Conservation (phyloP, 2,113 vertebrate species). For the Microcebus griseorufus region DNA sequence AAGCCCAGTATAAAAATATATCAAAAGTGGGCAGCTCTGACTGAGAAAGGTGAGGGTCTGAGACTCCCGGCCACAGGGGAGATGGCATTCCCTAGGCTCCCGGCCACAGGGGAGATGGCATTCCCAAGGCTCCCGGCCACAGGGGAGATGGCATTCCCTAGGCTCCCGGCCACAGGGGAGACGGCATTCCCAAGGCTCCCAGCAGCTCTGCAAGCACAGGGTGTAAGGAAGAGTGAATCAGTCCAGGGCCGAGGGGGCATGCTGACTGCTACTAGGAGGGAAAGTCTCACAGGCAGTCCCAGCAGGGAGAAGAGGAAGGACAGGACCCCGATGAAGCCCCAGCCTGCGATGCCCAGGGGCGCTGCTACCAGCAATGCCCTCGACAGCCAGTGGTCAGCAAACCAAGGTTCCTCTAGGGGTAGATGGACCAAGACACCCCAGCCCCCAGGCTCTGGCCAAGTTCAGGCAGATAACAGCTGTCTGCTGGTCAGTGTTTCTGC, state of each 20-base stretch:
- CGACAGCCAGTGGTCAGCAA: background rate
- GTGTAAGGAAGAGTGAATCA: background rate
- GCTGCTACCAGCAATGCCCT: background rate
- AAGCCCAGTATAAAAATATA: background rate
- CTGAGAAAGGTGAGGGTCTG: background rate
- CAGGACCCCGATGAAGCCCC: background rate
- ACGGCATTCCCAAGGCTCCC: background rate
- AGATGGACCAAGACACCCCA: background rate
- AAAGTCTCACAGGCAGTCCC: background rate
- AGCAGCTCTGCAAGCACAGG: background rate
- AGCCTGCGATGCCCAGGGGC: background rate
- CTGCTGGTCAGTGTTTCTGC: background rate
- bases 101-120: background rate
- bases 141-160: background rate
- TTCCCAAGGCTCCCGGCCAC: background rate
- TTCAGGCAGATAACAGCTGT: constrained; percentile 35
- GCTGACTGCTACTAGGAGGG: background rate
- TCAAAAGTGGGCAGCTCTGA: background rate
- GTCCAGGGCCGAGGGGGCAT: background rate
- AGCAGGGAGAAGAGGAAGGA: background rate
- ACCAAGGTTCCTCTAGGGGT: background rate
- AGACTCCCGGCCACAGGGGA: background rate
- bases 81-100: too few species aligned
- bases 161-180: background rate
- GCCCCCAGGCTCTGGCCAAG: background rate